Conservation (phyloP, 2,888 invertebrate species). For the Mesoligia furuncula region DNA sequence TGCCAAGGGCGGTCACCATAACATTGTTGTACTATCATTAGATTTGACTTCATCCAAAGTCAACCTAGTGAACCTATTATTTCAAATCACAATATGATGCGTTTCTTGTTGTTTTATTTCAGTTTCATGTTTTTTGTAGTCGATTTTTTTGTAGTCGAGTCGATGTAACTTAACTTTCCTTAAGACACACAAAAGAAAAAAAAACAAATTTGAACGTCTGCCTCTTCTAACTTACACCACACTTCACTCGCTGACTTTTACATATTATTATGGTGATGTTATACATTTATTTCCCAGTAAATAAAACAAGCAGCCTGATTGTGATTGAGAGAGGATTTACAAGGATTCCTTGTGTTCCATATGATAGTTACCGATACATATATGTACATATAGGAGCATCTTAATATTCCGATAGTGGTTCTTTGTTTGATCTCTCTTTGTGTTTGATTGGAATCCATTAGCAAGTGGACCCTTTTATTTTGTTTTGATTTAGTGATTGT, state of each 20-base stretch:
- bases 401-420: constrained; percentile 50
- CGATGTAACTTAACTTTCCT: neutral
- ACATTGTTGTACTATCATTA: neutral
- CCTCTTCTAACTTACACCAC: constrained; percentile 43
- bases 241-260: constrained; percentile 64
- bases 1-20: neutral
- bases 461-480: constrained; percentile 28
- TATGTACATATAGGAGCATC: constrained; percentile 34
- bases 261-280: constrained; percentile 73
- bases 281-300: constrained; percentile 67
- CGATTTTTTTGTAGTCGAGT: neutral
- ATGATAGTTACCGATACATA: constrained; percentile 9
- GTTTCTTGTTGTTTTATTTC: neutral
- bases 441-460: constrained; percentile 1
- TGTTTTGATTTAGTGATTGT: neutral
- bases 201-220: neutral
- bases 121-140: neutral
- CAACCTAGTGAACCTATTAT: neutral
- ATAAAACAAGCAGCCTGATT: constrained; percentile 69
- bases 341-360: constrained; percentile 24
- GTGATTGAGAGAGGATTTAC: constrained; percentile 67
- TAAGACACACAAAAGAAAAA: neutral
- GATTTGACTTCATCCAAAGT: neutral
- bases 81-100: neutral
- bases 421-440: constrained; percentile 46